Conservation (phyloP, 2,888 invertebrate genomes). For the Amphimallon solstitiale region DNA sequence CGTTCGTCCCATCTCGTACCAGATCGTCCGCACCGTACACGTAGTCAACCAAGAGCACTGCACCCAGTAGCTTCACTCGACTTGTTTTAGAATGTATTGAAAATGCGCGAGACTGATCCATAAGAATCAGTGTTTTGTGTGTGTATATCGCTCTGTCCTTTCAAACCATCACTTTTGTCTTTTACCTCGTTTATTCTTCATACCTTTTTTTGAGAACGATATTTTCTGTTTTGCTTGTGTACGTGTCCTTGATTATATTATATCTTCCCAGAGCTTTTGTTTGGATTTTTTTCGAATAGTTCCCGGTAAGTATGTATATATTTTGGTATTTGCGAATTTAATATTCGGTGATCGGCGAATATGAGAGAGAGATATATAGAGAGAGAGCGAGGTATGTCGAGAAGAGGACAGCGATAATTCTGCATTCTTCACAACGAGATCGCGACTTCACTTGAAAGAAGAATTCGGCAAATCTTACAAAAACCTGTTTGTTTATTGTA, state of each 20-base stretch:
- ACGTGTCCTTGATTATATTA: constrained; percentile 24
- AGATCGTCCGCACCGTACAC: constrained; percentile 23
- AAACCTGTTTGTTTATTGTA: too few species aligned
- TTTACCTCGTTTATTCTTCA: constrained; percentile 1
- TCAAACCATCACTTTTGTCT: constrained; percentile 12
- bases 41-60: constrained; percentile 30
- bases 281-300: constrained; percentile 32
- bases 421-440: not conserved
- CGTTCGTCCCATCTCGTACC: constrained; percentile 26
- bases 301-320: constrained; percentile 24
- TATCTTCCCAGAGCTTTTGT: constrained; percentile 8
- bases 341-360: constrained; percentile 19
- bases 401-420: too few species aligned
- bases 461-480: too few species aligned
- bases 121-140: constrained; percentile 23
- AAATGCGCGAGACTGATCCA: constrained; percentile 32
- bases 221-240: constrained; percentile 1
- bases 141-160: constrained; percentile 9
- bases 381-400: not conserved
- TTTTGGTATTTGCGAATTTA: constrained; percentile 17
- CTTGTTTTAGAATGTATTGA: constrained; percentile 34
- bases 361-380: constrained; percentile 3
- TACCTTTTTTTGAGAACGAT: not conserved
- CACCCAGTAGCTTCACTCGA: constrained; percentile 23
- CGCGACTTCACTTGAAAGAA: not conserved